A percentile compares a stretch with the other conserved stretches of the same genome.
Evolutionary conservation across 2,113 vertebrate genomes (phyloP).

Genomic region (Willisornis vidua): DNA sequence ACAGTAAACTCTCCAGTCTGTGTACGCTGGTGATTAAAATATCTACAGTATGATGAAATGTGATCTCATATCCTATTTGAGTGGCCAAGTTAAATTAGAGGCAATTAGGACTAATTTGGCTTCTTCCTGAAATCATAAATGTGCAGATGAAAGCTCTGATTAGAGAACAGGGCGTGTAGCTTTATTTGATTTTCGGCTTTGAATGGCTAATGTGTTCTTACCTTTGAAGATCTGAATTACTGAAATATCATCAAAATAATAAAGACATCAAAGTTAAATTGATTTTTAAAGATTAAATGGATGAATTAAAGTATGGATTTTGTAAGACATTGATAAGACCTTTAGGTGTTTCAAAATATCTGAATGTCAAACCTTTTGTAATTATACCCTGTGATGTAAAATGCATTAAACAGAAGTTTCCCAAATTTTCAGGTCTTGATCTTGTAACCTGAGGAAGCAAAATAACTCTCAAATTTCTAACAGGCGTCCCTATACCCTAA

Average conservation of each 20-base stretch:
- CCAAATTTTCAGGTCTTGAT: not conserved
- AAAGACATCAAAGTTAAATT: conserved; percentile 35
- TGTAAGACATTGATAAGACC: not conserved
- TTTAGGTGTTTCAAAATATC: not conserved
- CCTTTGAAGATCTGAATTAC: conserved; percentile 48
- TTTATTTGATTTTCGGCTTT: conserved; percentile 39
- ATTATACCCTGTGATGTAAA: not conserved
- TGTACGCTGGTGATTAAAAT: not conserved
- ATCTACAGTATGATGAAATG: conserved; percentile 28
- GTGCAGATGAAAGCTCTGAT: conserved; percentile 43
- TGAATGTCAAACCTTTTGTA: not conserved
- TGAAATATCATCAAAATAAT: conserved; percentile 39
- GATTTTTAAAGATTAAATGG: conserved; percentile 34
- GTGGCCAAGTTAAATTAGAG: conserved; percentile 45
- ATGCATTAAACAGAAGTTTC: not conserved
- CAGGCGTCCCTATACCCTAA: not conserved
- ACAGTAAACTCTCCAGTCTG: not conserved
- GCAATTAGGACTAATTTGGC: conserved; percentile 31
- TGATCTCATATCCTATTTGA: conserved; percentile 45
- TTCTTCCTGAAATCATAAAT: conserved; percentile 29
- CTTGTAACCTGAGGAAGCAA: not conserved
- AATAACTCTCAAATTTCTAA: not conserved
- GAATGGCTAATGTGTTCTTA: conserved; percentile 37
- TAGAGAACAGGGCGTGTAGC: not conserved
- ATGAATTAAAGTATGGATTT: not conserved